A percentile compares a stretch with the other conserved stretches of the same genome.
phyloP scores from a whole-genome alignment of 2,113 vertebrate genomes.

The Junco hyemalis region DNA sequence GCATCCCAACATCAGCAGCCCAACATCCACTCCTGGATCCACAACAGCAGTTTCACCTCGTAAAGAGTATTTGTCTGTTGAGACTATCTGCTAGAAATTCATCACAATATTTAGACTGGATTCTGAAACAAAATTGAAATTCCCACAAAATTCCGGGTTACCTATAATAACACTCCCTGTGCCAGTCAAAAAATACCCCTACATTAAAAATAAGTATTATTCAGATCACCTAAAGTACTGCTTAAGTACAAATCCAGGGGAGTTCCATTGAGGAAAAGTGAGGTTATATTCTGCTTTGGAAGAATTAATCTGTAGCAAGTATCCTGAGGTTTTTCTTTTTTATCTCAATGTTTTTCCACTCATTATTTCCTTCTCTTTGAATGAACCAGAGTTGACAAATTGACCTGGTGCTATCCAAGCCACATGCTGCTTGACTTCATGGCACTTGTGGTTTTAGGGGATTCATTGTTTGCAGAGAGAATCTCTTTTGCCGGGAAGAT shows the following conservation, averaged over 20 bases:
- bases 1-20: not conserved
- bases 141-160: constrained; percentile 29
- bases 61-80: not conserved
- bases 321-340: constrained; percentile 27
- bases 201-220: constrained; percentile 11
- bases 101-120: constrained; percentile 55
- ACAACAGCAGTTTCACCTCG: not conserved
- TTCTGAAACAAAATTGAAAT: constrained; percentile 30
- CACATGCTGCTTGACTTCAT: constrained; percentile 58
- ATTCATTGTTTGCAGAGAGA: constrained; percentile 62
- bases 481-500: constrained; percentile 59
- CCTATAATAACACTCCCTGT: constrained; percentile 5
- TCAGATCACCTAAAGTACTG: not conserved
- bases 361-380: constrained; percentile 51
- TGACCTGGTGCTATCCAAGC: constrained; percentile 46
- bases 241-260: not conserved
- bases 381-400: constrained; percentile 63
- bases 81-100: constrained; percentile 47
- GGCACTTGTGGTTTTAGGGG: constrained; percentile 60
- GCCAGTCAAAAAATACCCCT: constrained; percentile 22
- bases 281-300: not conserved
- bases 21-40: not conserved
- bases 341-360: constrained; percentile 50
- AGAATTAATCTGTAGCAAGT: not conserved
- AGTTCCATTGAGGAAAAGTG: not conserved